Base-by-base conservation (phyloP, 2,797 vertebrate species). In the Protonibea diacanthus region DNA sequence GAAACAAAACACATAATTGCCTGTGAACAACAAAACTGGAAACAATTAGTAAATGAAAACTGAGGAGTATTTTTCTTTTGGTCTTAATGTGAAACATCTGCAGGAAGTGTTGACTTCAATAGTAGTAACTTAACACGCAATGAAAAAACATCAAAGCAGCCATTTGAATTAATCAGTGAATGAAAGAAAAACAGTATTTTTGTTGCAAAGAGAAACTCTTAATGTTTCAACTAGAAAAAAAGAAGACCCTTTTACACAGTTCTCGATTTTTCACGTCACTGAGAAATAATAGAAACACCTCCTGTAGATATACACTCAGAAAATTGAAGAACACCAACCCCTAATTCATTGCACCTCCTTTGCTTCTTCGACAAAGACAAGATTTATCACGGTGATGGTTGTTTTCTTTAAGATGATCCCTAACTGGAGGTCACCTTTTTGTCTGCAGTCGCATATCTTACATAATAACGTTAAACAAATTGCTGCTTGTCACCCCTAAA, bases 401-500 rank as follows among this genome's bases (percentile, higher is more conserved):
- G 29, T 51, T 76, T 61, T 33, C 21, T 59, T 55, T 53, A 44
- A 58, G 47, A 44, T n/a, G 47, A 58, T 62, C 20, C 18, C 29
- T 5, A 0, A 42, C 58, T 21, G 6, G 20, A 58, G 18, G 27
- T 59, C 52, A 55, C 62, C 7, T 40, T 56, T 38, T 21, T 45
- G 51, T 47, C 48, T 45, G 20, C 13, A 2, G 9, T 63, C 40
- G 23, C n/a, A 5, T 62, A 42, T 13, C 13, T 52, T 49, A 20
- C 12, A 25, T 21, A 48, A 61, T 25, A 51, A 38, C 38, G 12
- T 38, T 47, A 17, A 49, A 45, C 9, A 8, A 65, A 59, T 1
- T 21, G 40, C 61, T 17, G 25, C 25, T 10, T n/a, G 57, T 61
- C 63, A 66, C 66, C 48, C 76, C 44, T 69, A 53, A 71, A 76